phyloP scores from a whole-genome alignment of 2,797 vertebrate species.

The Danionella dracula region DNA sequence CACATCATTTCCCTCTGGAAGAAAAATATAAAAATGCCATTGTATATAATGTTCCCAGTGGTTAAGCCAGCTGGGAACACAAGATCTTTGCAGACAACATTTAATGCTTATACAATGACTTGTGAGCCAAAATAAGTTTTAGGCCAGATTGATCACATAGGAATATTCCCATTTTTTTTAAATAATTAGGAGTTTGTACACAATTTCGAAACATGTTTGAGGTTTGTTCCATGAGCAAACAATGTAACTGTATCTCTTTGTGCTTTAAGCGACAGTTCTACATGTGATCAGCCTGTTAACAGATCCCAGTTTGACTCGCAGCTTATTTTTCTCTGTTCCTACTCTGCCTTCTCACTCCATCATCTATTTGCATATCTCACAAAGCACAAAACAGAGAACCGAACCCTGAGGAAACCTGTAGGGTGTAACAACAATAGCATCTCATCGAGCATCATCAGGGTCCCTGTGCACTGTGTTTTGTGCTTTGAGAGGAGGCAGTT shows the following conservation, averaged over 20 bases:
- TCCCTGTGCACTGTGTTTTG: constrained; percentile 64
- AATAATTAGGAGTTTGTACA: constrained; percentile 3
- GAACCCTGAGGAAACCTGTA: constrained; percentile 47
- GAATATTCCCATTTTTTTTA: not conserved
- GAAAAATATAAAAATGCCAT: constrained; percentile 73
- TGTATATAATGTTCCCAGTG: constrained; percentile 65
- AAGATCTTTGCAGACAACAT: constrained; percentile 64
- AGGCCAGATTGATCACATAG: constrained; percentile 10
- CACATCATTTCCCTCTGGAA: constrained; percentile 80
- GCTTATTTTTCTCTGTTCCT: constrained; percentile 53
- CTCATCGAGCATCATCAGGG: constrained; percentile 45
- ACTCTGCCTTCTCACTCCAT: constrained; percentile 77
- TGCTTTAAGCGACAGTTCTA: constrained; percentile 24
- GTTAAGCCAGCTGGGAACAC: constrained; percentile 70
- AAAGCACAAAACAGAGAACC: constrained; percentile 71
- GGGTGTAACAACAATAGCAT: constrained; percentile 52
- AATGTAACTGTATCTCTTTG: constrained; percentile 6
- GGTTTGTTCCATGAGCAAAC: constrained; percentile 26
- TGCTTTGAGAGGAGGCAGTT: constrained; percentile 76
- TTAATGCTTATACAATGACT: constrained; percentile 58
- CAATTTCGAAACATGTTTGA: constrained; percentile 16
- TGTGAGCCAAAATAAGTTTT: constrained; percentile 72
- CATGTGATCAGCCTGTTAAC: constrained; percentile 34
- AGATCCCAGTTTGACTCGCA: constrained; percentile 73
- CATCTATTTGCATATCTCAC: constrained; percentile 70